Evolutionary conservation across 1,140 invertebrate species (phyloP).

Genomic region (Ylistrum balloti): DNA sequence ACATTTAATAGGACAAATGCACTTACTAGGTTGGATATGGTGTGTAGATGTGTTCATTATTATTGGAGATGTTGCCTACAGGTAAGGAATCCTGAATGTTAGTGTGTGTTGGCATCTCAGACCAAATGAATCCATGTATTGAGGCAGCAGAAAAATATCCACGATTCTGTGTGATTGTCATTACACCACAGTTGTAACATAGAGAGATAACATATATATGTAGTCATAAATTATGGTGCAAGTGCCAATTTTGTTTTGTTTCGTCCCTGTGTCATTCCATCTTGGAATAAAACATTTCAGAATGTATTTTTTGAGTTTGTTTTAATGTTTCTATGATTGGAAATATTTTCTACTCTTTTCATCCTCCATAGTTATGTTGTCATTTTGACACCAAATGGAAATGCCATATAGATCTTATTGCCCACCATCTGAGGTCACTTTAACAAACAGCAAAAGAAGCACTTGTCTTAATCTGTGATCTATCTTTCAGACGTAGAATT

Average conservation of each 20-base stretch:
- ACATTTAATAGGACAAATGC: too few species aligned
- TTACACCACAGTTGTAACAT: neutral
- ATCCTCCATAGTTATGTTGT: too few species aligned
- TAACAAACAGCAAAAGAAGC: too few species aligned
- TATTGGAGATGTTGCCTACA: neutral
- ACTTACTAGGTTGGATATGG: too few species aligned
- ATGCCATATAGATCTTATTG: too few species aligned
- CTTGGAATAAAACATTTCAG: slow-evolving; percentile 12
- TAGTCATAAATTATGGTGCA: slow-evolving; percentile 21
- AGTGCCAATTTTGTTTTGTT: slow-evolving; percentile 39
- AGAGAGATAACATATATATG: neutral
- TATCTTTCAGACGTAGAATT: too few species aligned
- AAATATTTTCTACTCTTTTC: too few species aligned
- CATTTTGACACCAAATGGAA: too few species aligned
- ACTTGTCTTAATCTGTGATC: too few species aligned
- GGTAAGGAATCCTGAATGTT: neutral
- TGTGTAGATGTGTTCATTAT: slow-evolving; percentile 31
- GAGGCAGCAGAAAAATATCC: neutral
- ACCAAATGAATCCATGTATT: neutral
- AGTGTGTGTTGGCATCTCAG: neutral
- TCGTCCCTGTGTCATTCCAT: slow-evolving; percentile 22
- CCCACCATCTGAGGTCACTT: too few species aligned
- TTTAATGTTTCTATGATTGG: too few species aligned
- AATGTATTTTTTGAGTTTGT: neutral
- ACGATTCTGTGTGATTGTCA: neutral